phyloP scores from a whole-genome alignment of 2,888 invertebrate genomes.

The Atethmia centrago region DNA sequence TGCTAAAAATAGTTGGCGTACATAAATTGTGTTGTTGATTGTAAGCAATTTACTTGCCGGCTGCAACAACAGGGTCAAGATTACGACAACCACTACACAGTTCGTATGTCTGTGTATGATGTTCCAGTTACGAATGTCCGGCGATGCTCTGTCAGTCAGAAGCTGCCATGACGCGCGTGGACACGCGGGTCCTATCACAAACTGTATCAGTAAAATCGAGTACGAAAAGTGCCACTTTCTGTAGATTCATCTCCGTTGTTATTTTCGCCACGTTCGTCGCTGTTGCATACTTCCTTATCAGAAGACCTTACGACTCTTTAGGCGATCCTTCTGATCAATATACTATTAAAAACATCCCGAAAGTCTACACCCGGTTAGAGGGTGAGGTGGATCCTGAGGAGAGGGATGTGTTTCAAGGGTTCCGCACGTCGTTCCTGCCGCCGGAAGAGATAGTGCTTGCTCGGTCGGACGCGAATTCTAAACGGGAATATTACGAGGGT shows the following conservation, averaged over 20 bases:
- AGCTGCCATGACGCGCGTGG: slow-evolving; percentile 85
- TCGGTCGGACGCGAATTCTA: slow-evolving; percentile 66
- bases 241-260: slow-evolving; percentile 75
- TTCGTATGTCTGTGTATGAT: slow-evolving; percentile 68
- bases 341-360: slow-evolving; percentile 81
- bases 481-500: slow-evolving; percentile 72
- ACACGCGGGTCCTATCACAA: slow-evolving; percentile 78
- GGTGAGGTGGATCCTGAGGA: slow-evolving; percentile 87
- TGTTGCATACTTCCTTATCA: slow-evolving; percentile 76
- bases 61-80: slow-evolving; percentile 77
- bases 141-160: slow-evolving; percentile 80
- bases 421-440: slow-evolving; percentile 92
- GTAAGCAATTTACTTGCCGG: slow-evolving; percentile 68
- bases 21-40: slow-evolving; percentile 59
- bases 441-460: slow-evolving; percentile 88
- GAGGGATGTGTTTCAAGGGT: slow-evolving; percentile 91
- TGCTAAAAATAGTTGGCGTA: slow-evolving; percentile 34
- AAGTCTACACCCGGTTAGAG: slow-evolving; percentile 81
- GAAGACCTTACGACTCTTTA: slow-evolving; percentile 74
- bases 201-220: slow-evolving; percentile 76
- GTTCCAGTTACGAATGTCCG: slow-evolving; percentile 80
- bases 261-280: slow-evolving; percentile 69
- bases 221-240: slow-evolving; percentile 78
- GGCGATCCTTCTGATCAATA: slow-evolving; percentile 83
- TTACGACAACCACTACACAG: slow-evolving; percentile 74